These are phyloP conservation scores for Zaprionus nigranus DNA, from an alignment of 1,140 invertebrate genomes.

Conservation along the genomic window DNA sequence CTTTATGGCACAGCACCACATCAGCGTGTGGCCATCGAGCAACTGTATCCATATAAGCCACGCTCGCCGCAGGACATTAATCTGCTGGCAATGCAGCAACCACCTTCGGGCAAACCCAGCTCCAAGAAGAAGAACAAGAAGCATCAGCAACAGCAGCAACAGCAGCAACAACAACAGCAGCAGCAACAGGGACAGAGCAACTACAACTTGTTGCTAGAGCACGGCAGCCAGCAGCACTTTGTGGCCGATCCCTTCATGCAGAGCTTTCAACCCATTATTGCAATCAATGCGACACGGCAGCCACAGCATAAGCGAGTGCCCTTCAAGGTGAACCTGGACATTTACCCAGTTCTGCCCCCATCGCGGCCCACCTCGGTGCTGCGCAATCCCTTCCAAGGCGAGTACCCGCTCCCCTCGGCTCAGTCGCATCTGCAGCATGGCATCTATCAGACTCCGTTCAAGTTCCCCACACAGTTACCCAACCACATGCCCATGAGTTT, in stretches of 20 bases:
- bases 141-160: conserved; percentile 40
- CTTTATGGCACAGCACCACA: conserved; percentile 46
- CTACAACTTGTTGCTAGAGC: conserved; percentile 53
- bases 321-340: conserved; percentile 76
- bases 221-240: conserved; percentile 62
- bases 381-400: conserved; percentile 72
- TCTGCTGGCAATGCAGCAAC: conserved; percentile 70
- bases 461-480: conserved; percentile 62
- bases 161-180: conserved; percentile 55
- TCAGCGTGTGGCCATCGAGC: conserved; percentile 77
- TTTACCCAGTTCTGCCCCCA: conserved; percentile 72
- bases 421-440: conserved; percentile 39
- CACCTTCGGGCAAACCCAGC: conserved; percentile 34
- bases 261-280: conserved; percentile 50
- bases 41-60: conserved; percentile 77
- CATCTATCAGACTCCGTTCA: conserved; percentile 64
- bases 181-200: conserved; percentile 44
- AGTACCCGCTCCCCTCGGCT: conserved; percentile 57
- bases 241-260: conserved; percentile 61
- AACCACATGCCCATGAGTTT: conserved; percentile 52
- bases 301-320: conserved; percentile 69
- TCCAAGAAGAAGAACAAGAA: conserved; percentile 74
- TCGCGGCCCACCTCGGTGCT: conserved; percentile 65
- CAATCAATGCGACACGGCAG: conserved; percentile 67
- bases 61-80: conserved; percentile 76